Evolutionary conservation across 2,113 vertebrate species (phyloP).

Genomic region (Tetraodon nigroviridis): DNA sequence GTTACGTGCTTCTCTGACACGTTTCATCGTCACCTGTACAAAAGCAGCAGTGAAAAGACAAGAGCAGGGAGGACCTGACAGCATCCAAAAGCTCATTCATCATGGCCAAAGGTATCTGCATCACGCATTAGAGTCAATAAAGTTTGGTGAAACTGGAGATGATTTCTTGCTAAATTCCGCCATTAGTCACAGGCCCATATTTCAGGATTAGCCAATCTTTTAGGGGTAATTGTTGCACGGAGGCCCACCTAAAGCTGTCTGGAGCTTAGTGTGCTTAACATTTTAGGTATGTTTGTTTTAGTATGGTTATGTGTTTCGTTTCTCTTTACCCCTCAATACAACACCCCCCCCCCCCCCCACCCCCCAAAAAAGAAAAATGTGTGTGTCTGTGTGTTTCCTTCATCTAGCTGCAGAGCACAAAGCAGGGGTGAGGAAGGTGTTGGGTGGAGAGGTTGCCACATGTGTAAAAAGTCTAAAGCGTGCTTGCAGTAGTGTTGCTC

Average conservation of each 20-base stretch:
- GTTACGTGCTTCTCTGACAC: slow-evolving; percentile 80
- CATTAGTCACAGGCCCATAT: slow-evolving; percentile 93
- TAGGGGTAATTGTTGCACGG: slow-evolving; percentile 60
- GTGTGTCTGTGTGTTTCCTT: slow-evolving; percentile 38
- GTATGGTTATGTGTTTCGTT: slow-evolving; percentile 7
- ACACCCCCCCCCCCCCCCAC: too few relatives aligned
- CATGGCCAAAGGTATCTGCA: slow-evolving; percentile 82
- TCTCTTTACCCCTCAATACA: background rate
- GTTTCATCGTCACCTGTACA: slow-evolving; percentile 81
- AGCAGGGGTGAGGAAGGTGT: slow-evolving; percentile 9
- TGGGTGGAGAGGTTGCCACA: background rate
- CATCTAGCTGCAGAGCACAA: slow-evolving; percentile 19
- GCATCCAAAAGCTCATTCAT: slow-evolving; percentile 86
- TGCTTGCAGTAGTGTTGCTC: slow-evolving; percentile 47
- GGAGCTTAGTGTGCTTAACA: slow-evolving; percentile 34
- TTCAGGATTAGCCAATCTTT: slow-evolving; percentile 74
- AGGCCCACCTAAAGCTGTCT: slow-evolving; percentile 22
- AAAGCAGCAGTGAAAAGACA: slow-evolving; percentile 80
- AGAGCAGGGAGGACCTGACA: slow-evolving; percentile 62
- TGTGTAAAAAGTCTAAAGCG: slow-evolving; percentile 66
- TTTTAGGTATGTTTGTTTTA: slow-evolving; percentile 62
- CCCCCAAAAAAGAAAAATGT: slow-evolving; percentile 20
- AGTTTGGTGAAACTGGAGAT: slow-evolving; percentile 91
- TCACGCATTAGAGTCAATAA: slow-evolving; percentile 83
- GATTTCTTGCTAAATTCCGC: slow-evolving; percentile 99